Conservation (phyloP, 2,113 vertebrate species). For the Otis tarda region DNA sequence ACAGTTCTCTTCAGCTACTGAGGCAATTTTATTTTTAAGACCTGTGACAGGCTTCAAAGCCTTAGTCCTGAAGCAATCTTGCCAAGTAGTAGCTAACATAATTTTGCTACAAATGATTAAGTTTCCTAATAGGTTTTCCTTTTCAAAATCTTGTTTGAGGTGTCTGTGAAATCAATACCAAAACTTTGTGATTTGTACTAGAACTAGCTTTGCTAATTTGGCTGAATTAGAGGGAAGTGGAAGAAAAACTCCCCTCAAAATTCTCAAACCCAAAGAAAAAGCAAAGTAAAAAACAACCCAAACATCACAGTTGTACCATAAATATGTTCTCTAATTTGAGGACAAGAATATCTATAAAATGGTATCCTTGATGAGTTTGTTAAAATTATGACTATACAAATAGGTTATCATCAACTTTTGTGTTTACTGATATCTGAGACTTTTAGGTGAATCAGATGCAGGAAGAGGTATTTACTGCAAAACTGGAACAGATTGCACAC, state of each 20-base stretch:
- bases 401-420: background rate
- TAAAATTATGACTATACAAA: constrained; percentile 1
- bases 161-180: constrained; percentile 76
- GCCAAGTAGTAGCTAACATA: constrained; percentile 80
- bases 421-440: background rate
- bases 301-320: background rate
- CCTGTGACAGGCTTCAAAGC: constrained; percentile 89
- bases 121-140: constrained; percentile 75
- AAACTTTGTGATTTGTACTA: constrained; percentile 72
- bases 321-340: constrained; percentile 12
- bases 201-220: constrained; percentile 67
- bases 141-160: constrained; percentile 74
- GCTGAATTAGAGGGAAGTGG: constrained; percentile 29
- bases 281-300: background rate
- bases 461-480: background rate
- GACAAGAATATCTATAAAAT: constrained; percentile 33
- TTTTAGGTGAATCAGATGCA: background rate
- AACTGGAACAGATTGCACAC: background rate
- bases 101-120: constrained; percentile 83
- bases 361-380: constrained; percentile 11
- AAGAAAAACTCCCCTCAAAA: background rate
- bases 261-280: background rate
- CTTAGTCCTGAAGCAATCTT: constrained; percentile 87
- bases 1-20: constrained; percentile 94
- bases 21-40: constrained; percentile 95